Evolutionary conservation across 2,113 vertebrate genomes (phyloP).

Genomic region (Salvelinus namaycush): DNA sequence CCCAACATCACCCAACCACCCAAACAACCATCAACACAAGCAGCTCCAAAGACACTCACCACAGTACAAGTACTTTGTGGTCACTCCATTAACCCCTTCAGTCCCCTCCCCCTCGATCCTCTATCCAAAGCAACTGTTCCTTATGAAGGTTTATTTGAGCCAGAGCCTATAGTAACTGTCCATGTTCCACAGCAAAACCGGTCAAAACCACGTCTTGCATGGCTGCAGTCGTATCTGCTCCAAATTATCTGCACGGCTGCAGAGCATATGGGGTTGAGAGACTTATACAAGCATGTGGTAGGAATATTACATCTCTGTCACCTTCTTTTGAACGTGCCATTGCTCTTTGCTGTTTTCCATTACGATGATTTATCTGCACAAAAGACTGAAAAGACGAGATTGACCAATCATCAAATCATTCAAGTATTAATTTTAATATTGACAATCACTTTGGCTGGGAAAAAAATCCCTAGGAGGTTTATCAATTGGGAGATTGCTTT

Average conservation of each 20-base stretch:
- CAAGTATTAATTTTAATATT: background rate
- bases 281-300: slow-evolving; percentile 54
- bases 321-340: slow-evolving; percentile 45
- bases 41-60: slow-evolving; percentile 62
- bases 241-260: slow-evolving; percentile 65
- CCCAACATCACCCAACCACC: slow-evolving; percentile 32
- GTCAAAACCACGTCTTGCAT: slow-evolving; percentile 44
- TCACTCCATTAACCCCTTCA: slow-evolving; percentile 34
- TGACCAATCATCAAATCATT: background rate
- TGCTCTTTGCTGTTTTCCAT: slow-evolving; percentile 40
- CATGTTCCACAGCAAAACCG: slow-evolving; percentile 35
- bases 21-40: slow-evolving; percentile 56
- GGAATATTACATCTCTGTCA: slow-evolving; percentile 57
- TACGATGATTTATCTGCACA: slow-evolving; percentile 27
- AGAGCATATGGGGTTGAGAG: slow-evolving; percentile 59
- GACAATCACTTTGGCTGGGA: background rate
- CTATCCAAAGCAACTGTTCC: slow-evolving; percentile 44
- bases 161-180: slow-evolving; percentile 43
- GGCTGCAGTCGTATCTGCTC: slow-evolving; percentile 53
- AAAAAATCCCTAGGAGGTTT: background rate
- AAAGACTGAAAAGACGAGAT: background rate
- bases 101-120: slow-evolving; percentile 27
- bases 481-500: background rate
- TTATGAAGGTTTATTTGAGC: slow-evolving; percentile 52
- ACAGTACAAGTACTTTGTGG: slow-evolving; percentile 62